phyloP scores from a whole-genome alignment of 2,888 invertebrate genomes.

The Rhagonycha fulva region DNA sequence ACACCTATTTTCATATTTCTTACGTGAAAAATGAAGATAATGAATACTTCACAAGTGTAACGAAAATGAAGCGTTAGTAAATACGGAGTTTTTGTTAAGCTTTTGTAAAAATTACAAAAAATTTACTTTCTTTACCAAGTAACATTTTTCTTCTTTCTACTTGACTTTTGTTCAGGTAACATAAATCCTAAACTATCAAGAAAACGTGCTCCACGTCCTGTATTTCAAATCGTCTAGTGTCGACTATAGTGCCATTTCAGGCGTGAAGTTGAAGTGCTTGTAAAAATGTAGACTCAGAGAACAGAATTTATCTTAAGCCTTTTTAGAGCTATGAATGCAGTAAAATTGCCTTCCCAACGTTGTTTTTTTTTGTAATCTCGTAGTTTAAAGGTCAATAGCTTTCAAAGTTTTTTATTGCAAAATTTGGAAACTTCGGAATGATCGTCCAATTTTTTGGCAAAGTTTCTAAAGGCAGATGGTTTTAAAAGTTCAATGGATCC shows the following conservation, averaged over 20 bases:
- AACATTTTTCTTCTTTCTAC: not conserved
- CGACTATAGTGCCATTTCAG: not conserved
- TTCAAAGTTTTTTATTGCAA: not conserved
- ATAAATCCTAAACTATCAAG: not conserved
- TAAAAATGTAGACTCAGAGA: not conserved
- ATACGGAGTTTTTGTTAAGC: not conserved
- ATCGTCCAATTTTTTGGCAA: not conserved
- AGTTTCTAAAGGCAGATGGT: not conserved
- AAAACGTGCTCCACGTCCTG: not conserved
- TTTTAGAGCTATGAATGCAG: not conserved
- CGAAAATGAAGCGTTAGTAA: not conserved
- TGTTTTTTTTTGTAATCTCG: not conserved
- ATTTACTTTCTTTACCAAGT: not conserved
- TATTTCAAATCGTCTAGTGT: not conserved
- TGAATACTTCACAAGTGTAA: not conserved
- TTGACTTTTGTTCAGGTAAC: not conserved
- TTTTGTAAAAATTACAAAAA: not conserved
- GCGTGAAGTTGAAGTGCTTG: conserved; percentile 3
- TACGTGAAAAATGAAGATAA: not conserved
- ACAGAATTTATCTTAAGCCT: not conserved
- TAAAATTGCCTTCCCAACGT: not conserved
- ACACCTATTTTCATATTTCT: not conserved
- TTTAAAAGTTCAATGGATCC: not conserved
- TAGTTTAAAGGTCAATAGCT: not conserved
- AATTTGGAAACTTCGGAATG: not conserved